Evolutionary conservation across 2,113 vertebrate species (phyloP).

Genomic region (Antennarius striatus): DNA sequence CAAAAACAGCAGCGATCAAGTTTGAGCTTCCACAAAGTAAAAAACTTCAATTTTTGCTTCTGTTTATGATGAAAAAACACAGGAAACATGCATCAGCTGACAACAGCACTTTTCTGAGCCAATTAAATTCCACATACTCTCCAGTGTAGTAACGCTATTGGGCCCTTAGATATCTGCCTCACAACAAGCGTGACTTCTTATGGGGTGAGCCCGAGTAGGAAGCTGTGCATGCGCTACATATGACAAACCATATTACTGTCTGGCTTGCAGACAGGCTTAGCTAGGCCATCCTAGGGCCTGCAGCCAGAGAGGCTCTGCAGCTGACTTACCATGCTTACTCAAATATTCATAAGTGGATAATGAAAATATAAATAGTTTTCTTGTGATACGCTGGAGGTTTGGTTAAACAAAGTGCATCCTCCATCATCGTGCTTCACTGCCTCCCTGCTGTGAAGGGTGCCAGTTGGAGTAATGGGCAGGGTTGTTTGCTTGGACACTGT

Average conservation of each 20-base stretch:
- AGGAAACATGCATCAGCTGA: constrained; percentile 74
- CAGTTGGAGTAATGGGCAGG: constrained; percentile 48
- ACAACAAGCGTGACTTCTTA: constrained; percentile 77
- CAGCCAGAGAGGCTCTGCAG: constrained; percentile 69
- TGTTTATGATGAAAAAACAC: constrained; percentile 67
- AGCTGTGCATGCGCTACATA: constrained; percentile 77
- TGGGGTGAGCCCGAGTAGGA: constrained; percentile 71
- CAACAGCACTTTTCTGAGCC: constrained; percentile 75
- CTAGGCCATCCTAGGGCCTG: constrained; percentile 74
- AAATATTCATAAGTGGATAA: constrained; percentile 77
- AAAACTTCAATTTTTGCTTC: constrained; percentile 39
- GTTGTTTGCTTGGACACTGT: constrained; percentile 17
- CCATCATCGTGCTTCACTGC: constrained; percentile 48
- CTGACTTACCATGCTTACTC: constrained; percentile 78
- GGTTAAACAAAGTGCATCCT: constrained; percentile 63
- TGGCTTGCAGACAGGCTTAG: constrained; percentile 72
- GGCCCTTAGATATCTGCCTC: constrained; percentile 78
- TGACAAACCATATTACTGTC: constrained; percentile 79
- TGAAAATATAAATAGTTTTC: constrained; percentile 74
- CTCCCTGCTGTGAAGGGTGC: constrained; percentile 43
- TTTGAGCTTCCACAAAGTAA: constrained; percentile 19
- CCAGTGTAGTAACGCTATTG: constrained; percentile 48
- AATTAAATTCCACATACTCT: constrained; percentile 61
- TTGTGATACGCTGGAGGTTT: constrained; percentile 57
- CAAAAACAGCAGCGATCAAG: constrained; percentile 17